Evolutionary conservation across 2,888 invertebrate genomes (phyloP).

Genomic region (Aphidius colemani): DNA sequence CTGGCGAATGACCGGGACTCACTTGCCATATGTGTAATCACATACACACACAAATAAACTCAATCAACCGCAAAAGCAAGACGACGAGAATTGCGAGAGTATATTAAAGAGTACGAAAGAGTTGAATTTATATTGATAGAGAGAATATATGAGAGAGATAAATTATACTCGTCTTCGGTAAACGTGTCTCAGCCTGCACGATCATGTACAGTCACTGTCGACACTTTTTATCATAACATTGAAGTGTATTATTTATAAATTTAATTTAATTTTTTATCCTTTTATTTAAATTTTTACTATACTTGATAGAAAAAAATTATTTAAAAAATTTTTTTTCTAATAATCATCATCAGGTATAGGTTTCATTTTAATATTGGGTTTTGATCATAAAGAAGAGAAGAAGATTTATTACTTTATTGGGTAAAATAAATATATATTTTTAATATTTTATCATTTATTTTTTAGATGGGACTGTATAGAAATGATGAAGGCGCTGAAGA

Average conservation of each 20-base stretch:
- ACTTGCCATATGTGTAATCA: conserved; percentile 14
- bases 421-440: neutral
- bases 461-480: neutral
- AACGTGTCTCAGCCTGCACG: conserved; percentile 57
- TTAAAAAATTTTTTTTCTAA: no score
- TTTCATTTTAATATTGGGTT: no score
- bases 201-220: conserved; percentile 53
- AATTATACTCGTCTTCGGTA: conserved; percentile 44
- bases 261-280: no score
- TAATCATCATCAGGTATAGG: no score
- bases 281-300: neutral
- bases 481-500: neutral
- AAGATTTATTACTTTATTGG: neutral
- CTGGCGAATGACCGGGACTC: conserved; percentile 34
- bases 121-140: neutral
- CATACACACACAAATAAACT: conserved; percentile 19
- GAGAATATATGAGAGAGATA: conserved; percentile 22
- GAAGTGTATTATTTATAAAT: conserved; percentile 13
- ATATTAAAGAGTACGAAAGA: conserved; percentile 20
- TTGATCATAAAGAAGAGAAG: no score
- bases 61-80: conserved; percentile 26
- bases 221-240: conserved; percentile 55
- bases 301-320: no score
- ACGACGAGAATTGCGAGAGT: neutral
- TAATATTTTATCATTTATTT: neutral